Conservation (phyloP, 2,888 invertebrate species). For the Pachycephus smyrnensis region DNA sequence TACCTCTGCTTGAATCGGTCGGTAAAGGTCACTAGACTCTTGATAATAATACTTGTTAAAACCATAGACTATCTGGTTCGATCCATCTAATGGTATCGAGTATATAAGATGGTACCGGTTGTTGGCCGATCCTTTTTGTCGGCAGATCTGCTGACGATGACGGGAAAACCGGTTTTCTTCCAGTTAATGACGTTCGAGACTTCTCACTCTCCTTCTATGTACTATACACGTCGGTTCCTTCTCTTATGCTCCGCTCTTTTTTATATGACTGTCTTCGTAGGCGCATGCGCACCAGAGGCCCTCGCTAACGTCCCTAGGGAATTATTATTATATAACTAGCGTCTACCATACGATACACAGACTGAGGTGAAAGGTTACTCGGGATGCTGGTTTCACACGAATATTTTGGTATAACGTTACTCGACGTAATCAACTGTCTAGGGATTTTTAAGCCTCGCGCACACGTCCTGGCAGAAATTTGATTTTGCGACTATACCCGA, state of each 20-base stretch:
- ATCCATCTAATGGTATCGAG: not conserved
- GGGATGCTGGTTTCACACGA: not conserved
- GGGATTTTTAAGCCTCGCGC: not conserved
- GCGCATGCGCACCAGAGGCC: not conserved
- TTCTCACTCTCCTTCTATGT: not conserved
- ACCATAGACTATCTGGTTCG: no score
- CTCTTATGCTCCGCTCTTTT: not conserved
- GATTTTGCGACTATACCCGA: not conserved
- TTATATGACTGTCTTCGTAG: not conserved
- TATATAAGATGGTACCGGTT: not conserved
- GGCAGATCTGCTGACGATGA: constrained; percentile 3
- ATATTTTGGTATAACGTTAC: not conserved
- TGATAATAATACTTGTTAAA: not conserved
- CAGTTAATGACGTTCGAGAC: not conserved
- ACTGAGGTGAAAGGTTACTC: not conserved
- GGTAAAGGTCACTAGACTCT: not conserved
- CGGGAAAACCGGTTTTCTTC: not conserved
- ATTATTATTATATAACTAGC: not conserved
- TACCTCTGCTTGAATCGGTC: not conserved
- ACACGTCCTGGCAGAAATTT: not conserved
- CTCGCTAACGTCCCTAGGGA: not conserved
- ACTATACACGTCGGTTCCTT: not conserved
- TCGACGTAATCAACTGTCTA: not conserved
- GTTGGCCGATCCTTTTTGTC: constrained; percentile 3
- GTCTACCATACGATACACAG: not conserved